Evolutionary conservation across 2,113 vertebrate genomes (phyloP).

Genomic region (Gnathonemus longibarbis): DNA sequence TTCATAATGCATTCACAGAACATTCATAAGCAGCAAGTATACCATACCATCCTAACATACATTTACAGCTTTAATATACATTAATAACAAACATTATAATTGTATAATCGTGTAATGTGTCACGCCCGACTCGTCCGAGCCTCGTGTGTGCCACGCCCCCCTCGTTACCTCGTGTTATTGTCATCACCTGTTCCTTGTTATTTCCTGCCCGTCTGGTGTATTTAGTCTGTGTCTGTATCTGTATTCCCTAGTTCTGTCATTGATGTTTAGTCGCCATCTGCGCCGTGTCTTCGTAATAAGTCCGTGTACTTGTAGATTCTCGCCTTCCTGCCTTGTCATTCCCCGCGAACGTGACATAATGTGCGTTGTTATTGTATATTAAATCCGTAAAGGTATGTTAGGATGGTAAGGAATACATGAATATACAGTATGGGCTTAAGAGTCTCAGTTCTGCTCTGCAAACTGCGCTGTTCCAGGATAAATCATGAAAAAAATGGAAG

Average conservation of each 20-base stretch:
- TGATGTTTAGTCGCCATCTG: no score
- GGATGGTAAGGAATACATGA: neutral
- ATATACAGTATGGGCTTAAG: neutral
- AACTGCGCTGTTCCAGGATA: neutral
- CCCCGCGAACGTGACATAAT: no score
- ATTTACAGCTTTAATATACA: neutral
- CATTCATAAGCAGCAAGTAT: neutral
- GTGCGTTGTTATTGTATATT: neutral
- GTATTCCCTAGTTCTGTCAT: no score
- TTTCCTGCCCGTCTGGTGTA: no score
- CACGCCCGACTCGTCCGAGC: no score
- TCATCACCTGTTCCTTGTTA: no score
- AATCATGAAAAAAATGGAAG: neutral
- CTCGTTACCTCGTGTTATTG: no score
- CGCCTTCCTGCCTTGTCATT: no score
- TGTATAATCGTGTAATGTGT: neutral
- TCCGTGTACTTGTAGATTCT: no score
- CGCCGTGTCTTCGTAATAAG: no score
- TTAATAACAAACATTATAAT: neutral
- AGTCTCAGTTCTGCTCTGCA: neutral
- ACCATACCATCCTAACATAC: neutral
- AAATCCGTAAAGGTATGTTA: neutral
- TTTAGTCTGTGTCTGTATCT: no score
- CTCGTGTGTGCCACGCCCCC: no score
- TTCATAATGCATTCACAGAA: neutral